Evolutionary conservation across 2,888 invertebrate species (phyloP).

Genomic region (Cantharis rufa): DNA sequence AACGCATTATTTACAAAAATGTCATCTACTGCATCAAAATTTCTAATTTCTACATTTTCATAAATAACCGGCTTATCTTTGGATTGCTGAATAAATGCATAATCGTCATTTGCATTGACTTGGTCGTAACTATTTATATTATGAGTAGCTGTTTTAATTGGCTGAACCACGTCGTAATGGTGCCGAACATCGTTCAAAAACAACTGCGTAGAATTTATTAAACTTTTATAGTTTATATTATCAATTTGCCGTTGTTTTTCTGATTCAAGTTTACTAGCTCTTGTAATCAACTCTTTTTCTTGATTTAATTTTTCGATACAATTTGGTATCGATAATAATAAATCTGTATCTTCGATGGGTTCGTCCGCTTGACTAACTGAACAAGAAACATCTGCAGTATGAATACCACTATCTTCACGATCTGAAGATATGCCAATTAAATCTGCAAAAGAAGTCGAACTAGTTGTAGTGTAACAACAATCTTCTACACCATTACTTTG

Average conservation of each 20-base stretch:
- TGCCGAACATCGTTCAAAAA: background rate
- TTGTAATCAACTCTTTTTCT: conserved; percentile 23
- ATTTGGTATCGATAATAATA: conserved; percentile 42
- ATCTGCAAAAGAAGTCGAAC: conserved; percentile 62
- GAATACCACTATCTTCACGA: conserved; percentile 79
- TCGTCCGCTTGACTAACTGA: conserved; percentile 76
- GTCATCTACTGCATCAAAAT: conserved; percentile 38
- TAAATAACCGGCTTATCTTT: conserved; percentile 54
- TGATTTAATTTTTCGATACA: conserved; percentile 46
- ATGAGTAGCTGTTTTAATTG: background rate
- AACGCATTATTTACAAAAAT: conserved; percentile 59
- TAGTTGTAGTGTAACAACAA: conserved; percentile 56
- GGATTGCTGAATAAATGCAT: conserved; percentile 9
- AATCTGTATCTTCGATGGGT: conserved; percentile 61
- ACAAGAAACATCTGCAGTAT: conserved; percentile 78
- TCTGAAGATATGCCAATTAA: conserved; percentile 64
- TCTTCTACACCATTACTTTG: conserved; percentile 52
- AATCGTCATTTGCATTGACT: conserved; percentile 1
- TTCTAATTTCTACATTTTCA: conserved; percentile 51
- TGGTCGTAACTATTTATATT: background rate
- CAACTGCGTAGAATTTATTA: background rate
- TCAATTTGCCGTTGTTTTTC: background rate
- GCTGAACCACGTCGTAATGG: background rate
- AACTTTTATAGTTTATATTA: conserved; percentile 34
- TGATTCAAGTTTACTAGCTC: background rate